Percentiles rank a stretch among this genome's conserved stretches.
These are phyloP conservation scores for Pangasianodon hypophthalmus DNA, from an alignment of 2,113 vertebrate species.

Conservation along the genomic window DNA sequence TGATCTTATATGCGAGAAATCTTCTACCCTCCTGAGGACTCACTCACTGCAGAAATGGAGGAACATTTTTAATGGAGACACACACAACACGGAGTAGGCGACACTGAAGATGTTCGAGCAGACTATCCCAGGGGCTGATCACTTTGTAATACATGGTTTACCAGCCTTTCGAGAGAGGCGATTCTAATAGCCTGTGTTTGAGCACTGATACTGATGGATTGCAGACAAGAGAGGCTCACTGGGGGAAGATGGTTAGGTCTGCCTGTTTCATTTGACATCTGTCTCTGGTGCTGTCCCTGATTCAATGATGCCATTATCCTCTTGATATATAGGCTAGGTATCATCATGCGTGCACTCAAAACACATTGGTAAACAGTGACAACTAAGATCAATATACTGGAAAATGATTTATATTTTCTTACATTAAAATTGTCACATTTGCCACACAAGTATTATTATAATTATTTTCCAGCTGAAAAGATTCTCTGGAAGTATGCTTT, in stretches of 20 bases:
- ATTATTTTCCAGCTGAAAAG: neutral
- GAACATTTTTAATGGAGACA: slow-evolving; percentile 19
- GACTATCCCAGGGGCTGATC: slow-evolving; percentile 30
- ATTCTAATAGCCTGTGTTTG: slow-evolving; percentile 36
- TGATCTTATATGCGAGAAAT: neutral
- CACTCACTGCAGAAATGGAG: slow-evolving; percentile 22
- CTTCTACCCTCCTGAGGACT: neutral
- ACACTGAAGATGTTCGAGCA: neutral
- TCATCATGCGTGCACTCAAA: neutral
- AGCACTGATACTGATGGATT: slow-evolving; percentile 40
- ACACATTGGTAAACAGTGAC: neutral
- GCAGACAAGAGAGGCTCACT: slow-evolving; percentile 26
- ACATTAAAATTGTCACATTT: neutral
- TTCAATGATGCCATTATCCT: neutral
- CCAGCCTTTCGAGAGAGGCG: slow-evolving; percentile 6
- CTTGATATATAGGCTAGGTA: neutral
- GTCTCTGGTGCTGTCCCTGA: neutral
- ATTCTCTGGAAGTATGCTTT: neutral
- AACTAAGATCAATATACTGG: neutral
- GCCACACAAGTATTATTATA: neutral
- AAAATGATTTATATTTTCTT: neutral
- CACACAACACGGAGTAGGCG: neutral
- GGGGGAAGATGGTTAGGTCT: neutral
- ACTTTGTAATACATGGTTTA: slow-evolving; percentile 41
- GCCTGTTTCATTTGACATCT: neutral